Percentiles rank a stretch among this genome's conserved stretches.
phyloP scores from a whole-genome alignment of 1,140 invertebrate species.

The Leptinotarsa defecta region DNA sequence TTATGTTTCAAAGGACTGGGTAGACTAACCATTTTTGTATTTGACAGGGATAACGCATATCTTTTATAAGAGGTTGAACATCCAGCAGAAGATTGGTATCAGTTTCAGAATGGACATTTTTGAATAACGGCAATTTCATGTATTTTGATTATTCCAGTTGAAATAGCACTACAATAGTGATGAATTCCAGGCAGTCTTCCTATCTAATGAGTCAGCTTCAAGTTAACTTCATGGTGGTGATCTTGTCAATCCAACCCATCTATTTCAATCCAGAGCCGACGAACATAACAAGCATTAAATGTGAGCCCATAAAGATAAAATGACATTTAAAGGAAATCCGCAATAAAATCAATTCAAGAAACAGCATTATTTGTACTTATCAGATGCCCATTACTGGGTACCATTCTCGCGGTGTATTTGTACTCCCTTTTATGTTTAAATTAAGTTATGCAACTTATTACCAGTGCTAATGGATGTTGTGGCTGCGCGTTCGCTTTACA shows the following conservation, averaged over 20 bases:
- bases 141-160: no score
- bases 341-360: constrained; percentile 22
- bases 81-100: no score
- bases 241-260: background rate
- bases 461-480: constrained; percentile 10
- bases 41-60: no score
- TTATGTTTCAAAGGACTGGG: no score
- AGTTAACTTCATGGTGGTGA: no score
- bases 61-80: no score
- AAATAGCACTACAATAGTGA: no score
- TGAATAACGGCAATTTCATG: no score
- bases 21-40: no score
- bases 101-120: no score
- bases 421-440: constrained; percentile 16
- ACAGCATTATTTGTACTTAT: constrained; percentile 20
- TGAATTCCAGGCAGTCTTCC: no score
- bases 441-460: constrained; percentile 20
- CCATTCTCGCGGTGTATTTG: constrained; percentile 14
- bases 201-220: no score
- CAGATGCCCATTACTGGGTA: constrained; percentile 11
- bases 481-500: constrained; percentile 4
- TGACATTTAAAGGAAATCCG: constrained; percentile 6
- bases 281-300: constrained; percentile 11
- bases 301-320: constrained; percentile 16
- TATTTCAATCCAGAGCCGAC: constrained; percentile 5